phyloP scores from a whole-genome alignment of 2,888 invertebrate species.

The Iphiclides podalirius region DNA sequence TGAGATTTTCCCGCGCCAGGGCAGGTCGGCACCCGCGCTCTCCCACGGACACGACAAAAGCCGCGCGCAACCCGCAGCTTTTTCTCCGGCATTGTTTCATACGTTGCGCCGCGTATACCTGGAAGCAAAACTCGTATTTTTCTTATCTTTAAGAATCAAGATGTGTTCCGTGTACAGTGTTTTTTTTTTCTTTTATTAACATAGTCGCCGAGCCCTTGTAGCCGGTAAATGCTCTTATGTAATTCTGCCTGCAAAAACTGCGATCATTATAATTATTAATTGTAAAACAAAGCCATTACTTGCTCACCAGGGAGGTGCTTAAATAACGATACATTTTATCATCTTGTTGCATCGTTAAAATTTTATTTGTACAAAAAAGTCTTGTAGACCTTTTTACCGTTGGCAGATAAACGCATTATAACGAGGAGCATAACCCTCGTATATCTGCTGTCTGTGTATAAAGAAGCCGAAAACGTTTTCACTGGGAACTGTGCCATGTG shows the following conservation, averaged over 20 bases:
- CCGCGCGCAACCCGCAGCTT: slow-evolving; percentile 60
- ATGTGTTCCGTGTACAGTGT: slow-evolving; percentile 53
- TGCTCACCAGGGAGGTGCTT: no score
- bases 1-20: slow-evolving; percentile 61
- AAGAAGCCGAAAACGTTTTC: slow-evolving; percentile 49
- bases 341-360: no score
- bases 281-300: no score
- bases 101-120: slow-evolving; percentile 61
- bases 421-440: slow-evolving; percentile 21
- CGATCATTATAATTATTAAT: no score
- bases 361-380: no score
- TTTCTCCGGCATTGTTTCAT: slow-evolving; percentile 61
- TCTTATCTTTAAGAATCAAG: slow-evolving; percentile 52
- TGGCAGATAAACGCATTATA: no score
- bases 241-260: not conserved
- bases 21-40: slow-evolving; percentile 51
- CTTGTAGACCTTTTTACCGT: no score
- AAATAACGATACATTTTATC: no score
- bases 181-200: slow-evolving; percentile 40
- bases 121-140: slow-evolving; percentile 66
- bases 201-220: not conserved
- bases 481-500: slow-evolving; percentile 65
- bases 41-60: slow-evolving; percentile 70
- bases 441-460: slow-evolving; percentile 23
- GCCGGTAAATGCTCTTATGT: not conserved